Percentiles rank a stretch among this genome's conserved stretches.
These are phyloP conservation scores for Malthinus seriepunctatus DNA, from an alignment of 2,888 invertebrate species.

Conservation along the genomic window DNA sequence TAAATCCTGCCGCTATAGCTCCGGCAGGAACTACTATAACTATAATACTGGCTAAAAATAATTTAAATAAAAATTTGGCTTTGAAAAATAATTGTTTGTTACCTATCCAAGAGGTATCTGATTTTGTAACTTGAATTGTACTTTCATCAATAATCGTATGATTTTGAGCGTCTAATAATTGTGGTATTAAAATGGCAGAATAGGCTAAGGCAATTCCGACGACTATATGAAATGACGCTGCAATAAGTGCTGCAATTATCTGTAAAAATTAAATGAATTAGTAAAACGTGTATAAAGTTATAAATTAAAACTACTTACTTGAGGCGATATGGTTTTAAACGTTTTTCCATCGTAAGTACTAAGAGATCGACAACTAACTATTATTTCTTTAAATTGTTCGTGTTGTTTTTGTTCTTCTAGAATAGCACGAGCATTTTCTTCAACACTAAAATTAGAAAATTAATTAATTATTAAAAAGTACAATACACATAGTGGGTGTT, in stretches of 20 bases:
- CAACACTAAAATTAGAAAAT: constrained; percentile 40
- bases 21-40: constrained; percentile 61
- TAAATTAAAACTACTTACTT: constrained; percentile 45
- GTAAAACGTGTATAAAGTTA: background rate
- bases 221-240: constrained; percentile 62
- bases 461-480: constrained; percentile 2
- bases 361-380: constrained; percentile 54
- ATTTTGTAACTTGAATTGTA: constrained; percentile 48
- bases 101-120: constrained; percentile 61
- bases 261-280: constrained; percentile 38
- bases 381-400: constrained; percentile 54
- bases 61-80: background rate
- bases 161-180: constrained; percentile 44
- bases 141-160: constrained; percentile 32
- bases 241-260: constrained; percentile 59
- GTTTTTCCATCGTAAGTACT: constrained; percentile 52
- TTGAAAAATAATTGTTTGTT: constrained; percentile 24
- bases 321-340: constrained; percentile 54
- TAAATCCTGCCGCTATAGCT: constrained; percentile 58
- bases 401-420: constrained; percentile 50
- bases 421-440: constrained; percentile 48
- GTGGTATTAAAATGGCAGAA: constrained; percentile 61
- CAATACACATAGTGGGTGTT: too few relatives aligned
- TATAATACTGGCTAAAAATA: constrained; percentile 59
- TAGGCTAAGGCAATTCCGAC: constrained; percentile 63